Evolutionary conservation across 1,140 invertebrate species (phyloP).

Genomic region (Cataglyphis hispanica): DNA sequence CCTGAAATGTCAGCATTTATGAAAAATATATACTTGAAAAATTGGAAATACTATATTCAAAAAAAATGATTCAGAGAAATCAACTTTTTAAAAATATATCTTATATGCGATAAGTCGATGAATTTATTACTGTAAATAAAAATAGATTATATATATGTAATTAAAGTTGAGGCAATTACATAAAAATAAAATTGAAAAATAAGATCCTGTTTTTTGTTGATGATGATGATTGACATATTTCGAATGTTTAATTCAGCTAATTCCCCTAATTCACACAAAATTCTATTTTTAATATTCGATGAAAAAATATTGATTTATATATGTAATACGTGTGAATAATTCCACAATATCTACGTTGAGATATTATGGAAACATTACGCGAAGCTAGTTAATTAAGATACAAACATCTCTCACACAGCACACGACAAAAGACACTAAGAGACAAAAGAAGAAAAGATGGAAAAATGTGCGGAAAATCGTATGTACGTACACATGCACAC

Average conservation of each 20-base stretch:
- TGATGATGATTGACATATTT: too few relatives aligned
- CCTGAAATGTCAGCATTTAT: not conserved
- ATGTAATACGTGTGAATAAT: not conserved
- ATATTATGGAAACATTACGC: conserved; percentile 10
- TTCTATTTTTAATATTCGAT: not conserved
- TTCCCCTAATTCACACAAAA: too few relatives aligned
- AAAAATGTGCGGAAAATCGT: conserved; percentile 48
- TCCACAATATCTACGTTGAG: not conserved
- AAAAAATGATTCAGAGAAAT: not conserved
- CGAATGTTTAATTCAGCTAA: not conserved
- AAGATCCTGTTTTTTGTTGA: not conserved
- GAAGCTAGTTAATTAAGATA: conserved; percentile 46
- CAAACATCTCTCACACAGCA: conserved; percentile 3
- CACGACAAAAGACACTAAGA: not conserved
- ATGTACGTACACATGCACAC: conserved; percentile 25
- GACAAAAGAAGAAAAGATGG: not conserved
- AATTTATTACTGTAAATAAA: not conserved
- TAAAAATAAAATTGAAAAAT: conserved; percentile 13
- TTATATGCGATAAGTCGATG: not conserved
- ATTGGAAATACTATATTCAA: not conserved
- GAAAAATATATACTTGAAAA: not conserved
- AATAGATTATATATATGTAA: not conserved
- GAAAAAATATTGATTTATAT: not conserved
- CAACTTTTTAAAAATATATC: not conserved
- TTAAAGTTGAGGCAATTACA: not conserved